Conservation (phyloP, 2,888 invertebrate genomes). For the Camponotus fellah region DNA sequence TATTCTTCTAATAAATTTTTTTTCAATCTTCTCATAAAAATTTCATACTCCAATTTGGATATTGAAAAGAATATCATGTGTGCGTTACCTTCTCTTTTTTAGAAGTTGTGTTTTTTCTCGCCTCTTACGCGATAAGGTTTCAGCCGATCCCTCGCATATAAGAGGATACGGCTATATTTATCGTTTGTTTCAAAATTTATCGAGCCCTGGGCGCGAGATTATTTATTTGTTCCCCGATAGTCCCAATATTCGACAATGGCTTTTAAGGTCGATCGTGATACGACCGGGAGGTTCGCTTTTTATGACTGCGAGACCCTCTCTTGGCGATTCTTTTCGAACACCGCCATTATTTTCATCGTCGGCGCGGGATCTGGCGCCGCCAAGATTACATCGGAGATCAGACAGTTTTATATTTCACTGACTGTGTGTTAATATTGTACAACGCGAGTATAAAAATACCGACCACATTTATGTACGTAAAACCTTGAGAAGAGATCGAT, state of each 20-base stretch:
- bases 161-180: neutral
- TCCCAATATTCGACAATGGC: slow-evolving; percentile 34
- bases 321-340: neutral
- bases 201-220: slow-evolving; percentile 2
- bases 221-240: slow-evolving; percentile 26
- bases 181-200: slow-evolving; percentile 40
- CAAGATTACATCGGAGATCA: slow-evolving; percentile 18
- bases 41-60: neutral
- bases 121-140: too few species aligned
- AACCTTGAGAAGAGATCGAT: neutral
- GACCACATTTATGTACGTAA: neutral
- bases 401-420: slow-evolving; percentile 1
- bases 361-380: neutral
- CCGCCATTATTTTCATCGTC: slow-evolving; percentile 11
- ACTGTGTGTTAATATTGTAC: slow-evolving; percentile 8
- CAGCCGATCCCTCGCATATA: neutral
- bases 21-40: neutral
- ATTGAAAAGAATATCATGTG: slow-evolving; percentile 8
- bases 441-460: neutral
- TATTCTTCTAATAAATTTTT: neutral
- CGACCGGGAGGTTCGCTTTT: neutral
- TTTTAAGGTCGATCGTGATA: slow-evolving; percentile 31
- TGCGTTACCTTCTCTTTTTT: neutral
- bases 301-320: neutral
- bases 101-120: neutral